Base-by-base conservation (phyloP, 2,113 vertebrate genomes). In the Ictalurus punctatus region DNA sequence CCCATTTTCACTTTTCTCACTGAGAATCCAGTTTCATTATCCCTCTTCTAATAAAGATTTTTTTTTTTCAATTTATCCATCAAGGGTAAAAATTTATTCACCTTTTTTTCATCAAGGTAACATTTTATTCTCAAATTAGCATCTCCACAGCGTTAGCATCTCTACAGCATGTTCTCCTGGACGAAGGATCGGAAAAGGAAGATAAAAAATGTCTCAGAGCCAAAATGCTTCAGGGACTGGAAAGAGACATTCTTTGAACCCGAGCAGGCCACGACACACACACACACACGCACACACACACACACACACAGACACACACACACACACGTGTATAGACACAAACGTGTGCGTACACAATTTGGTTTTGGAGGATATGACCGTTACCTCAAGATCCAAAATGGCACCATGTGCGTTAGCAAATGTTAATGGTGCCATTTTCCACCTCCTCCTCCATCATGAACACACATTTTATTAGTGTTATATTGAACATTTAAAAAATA, bases 141-240 rank as follows among this genome's bases (percentile, higher is more conserved):
- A n/a, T 80, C 48, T n/a, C 4, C 12, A 80, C 13, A 54, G 76
- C 14, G 30, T 79, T 79, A 27, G 25, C 76, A 79, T 79, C 76
- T 52, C 44, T 17, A n/a, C 23, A 16, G 23, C 44, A 10, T 52
- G 25, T 52, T 52, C 44, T 79, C 76, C 40, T 78, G 74, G 40
- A n/a, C 0, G 40, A 80, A 80, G 48, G 25, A 54, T 80, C 48
- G 13, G 76, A 79, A 79, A 78, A 78, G 40, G 44, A 52, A 78
- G 23, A 14, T 48, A 78, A 78, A 79, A 78, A 16, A 79, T 40
- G 34, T 59, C 69, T 76, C 67, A 58, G 30, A 52, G 85, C 85
- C 85, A 78, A 78, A 86, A 76, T 14, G 67, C 85, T 74, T 86
- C 85, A 40, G 85, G 85, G 54, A 61, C 23, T 25, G 21, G 85